Conservation (phyloP, 2,113 vertebrate genomes). For the Mormyrus iriodes region DNA sequence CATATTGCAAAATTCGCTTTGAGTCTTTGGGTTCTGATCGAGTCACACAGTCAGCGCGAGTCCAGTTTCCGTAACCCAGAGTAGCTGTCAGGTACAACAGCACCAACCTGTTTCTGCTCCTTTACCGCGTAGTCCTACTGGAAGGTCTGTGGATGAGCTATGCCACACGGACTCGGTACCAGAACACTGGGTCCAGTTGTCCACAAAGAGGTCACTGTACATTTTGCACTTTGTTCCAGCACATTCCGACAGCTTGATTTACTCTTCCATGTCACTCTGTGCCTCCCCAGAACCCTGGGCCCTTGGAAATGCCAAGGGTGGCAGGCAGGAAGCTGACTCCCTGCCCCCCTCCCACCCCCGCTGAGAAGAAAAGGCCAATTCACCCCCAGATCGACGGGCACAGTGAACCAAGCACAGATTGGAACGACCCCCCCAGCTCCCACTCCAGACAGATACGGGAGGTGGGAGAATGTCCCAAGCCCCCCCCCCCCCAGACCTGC, state of each 20-base stretch:
- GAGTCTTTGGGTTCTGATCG: neutral
- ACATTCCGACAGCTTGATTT: slow-evolving; percentile 13
- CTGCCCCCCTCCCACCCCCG: neutral
- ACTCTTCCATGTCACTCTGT: neutral
- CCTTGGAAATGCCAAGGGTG: slow-evolving; percentile 14
- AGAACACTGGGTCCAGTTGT: neutral
- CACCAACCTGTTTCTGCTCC: neutral
- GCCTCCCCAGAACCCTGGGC: too few relatives aligned
- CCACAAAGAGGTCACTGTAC: neutral
- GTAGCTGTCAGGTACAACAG: neutral
- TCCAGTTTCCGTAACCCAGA: neutral
- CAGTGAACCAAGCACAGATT: neutral
- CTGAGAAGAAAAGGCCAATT: slow-evolving; percentile 18
- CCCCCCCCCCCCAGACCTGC: neutral
- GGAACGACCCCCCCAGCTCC: neutral
- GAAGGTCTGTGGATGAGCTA: neutral
- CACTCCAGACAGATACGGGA: neutral
- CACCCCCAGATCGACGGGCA: neutral
- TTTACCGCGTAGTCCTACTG: neutral
- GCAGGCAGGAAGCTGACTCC: neutral
- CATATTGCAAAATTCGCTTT: neutral
- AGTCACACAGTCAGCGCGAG: neutral
- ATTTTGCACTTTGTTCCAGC: neutral
- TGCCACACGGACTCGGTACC: neutral
- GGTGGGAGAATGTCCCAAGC: neutral